Evolutionary conservation across 2,888 invertebrate genomes (phyloP).

Genomic region (Polietes domitor): DNA sequence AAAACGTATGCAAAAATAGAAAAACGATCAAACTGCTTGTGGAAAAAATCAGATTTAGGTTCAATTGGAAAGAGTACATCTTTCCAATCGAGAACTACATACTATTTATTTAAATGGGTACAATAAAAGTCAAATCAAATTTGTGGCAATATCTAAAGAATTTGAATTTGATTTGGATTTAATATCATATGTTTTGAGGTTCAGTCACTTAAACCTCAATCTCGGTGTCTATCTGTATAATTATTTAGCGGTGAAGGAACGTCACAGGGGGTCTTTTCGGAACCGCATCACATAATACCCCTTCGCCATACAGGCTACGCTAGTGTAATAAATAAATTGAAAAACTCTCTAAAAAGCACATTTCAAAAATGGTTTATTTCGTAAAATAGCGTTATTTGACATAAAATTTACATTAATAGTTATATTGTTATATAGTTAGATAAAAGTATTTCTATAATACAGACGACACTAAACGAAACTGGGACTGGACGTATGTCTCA

Average conservation of each 20-base stretch:
- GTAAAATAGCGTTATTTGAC: neutral
- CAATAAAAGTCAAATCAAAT: slow-evolving; percentile 21
- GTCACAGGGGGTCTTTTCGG: neutral
- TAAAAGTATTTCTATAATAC: neutral
- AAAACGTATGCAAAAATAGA: neutral
- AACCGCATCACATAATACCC: no score
- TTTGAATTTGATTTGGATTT: no score
- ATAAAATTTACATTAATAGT: slow-evolving; percentile 1
- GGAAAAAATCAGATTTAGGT: slow-evolving; percentile 4
- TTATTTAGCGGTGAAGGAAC: no score
- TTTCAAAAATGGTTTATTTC: slow-evolving; percentile 36
- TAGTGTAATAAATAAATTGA: neutral
- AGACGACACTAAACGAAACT: neutral
- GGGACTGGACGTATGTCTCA: neutral
- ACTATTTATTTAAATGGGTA: neutral
- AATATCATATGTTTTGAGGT: no score
- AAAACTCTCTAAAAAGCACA: neutral
- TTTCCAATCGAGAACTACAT: slow-evolving; percentile 18
- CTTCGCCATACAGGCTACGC: neutral
- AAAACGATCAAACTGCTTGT: neutral
- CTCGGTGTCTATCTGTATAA: no score
- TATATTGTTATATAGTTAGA: neutral
- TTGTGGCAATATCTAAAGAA: no score
- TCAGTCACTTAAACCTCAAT: no score
- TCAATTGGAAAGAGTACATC: slow-evolving; percentile 30